Conservation (phyloP, 2,113 vertebrate species). For the Pontoporia blainvillei region DNA sequence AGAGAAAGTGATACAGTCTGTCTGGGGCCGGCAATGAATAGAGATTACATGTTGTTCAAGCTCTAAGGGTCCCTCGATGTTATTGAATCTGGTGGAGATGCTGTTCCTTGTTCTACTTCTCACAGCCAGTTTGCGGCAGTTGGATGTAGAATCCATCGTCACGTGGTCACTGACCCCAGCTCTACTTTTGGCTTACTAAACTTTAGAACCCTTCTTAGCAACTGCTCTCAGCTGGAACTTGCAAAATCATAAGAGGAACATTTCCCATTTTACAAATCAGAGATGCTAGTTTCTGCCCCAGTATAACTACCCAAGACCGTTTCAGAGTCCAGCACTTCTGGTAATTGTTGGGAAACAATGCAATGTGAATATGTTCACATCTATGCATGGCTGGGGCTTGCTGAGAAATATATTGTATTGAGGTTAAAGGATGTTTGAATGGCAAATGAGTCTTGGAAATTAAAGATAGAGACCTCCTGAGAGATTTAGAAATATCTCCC, state of each 20-base stretch:
- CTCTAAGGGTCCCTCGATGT: not conserved
- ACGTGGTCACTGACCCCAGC: not conserved
- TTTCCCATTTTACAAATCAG: not conserved
- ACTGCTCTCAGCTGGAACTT: not conserved
- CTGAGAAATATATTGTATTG: not conserved
- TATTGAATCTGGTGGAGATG: no score
- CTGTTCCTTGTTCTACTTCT: not conserved
- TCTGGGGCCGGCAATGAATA: not conserved
- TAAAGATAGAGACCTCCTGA: not conserved
- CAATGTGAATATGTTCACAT: not conserved
- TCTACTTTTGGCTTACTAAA: not conserved
- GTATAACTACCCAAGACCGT: not conserved
- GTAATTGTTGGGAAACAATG: not conserved
- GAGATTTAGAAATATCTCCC: not conserved
- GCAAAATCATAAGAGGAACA: not conserved
- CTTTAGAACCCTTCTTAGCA: not conserved
- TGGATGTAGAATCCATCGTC: not conserved
- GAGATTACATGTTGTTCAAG: not conserved
- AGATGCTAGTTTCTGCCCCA: not conserved
- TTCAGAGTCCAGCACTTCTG: not conserved
- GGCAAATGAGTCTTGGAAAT: not conserved
- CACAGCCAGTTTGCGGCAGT: not conserved
- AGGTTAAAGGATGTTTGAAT: not conserved
- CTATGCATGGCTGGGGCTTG: not conserved
- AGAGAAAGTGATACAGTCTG: not conserved